phyloP scores from a whole-genome alignment of 2,888 invertebrate genomes.

The Drosophila anomelani region DNA sequence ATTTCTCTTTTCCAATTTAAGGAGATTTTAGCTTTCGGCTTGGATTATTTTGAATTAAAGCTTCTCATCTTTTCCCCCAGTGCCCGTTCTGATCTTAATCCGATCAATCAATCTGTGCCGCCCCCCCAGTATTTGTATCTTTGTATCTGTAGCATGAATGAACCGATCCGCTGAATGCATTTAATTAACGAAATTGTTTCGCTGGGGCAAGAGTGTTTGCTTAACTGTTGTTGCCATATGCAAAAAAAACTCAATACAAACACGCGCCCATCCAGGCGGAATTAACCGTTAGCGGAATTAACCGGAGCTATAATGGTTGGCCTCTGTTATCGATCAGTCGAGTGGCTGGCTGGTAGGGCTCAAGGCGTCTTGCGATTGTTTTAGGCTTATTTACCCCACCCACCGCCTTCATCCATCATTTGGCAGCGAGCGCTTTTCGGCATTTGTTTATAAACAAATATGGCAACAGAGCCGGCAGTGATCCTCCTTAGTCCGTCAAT shows the following conservation, averaged over 20 bases:
- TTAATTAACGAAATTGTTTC: slow-evolving; percentile 66
- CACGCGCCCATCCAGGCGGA: slow-evolving; percentile 21
- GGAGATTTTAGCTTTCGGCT: neutral
- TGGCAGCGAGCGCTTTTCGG: slow-evolving; percentile 7
- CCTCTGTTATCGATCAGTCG: slow-evolving; percentile 42
- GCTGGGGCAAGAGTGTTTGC: slow-evolving; percentile 47
- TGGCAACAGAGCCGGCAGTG: neutral
- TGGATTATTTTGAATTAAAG: neutral
- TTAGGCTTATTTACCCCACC: slow-evolving; percentile 1
- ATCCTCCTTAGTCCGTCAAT: slow-evolving; percentile 22
- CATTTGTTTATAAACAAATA: slow-evolving; percentile 38
- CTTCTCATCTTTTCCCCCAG: neutral
- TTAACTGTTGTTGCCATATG: slow-evolving; percentile 42
- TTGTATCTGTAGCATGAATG: slow-evolving; percentile 30
- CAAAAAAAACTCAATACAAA: slow-evolving; percentile 5
- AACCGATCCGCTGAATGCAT: slow-evolving; percentile 48
- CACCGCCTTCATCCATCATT: slow-evolving; percentile 34
- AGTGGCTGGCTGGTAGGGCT: slow-evolving; percentile 3
- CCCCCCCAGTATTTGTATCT: slow-evolving; percentile 10
- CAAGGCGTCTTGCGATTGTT: slow-evolving; percentile 25
- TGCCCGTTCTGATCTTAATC: slow-evolving; percentile 24
- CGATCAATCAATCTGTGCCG: slow-evolving; percentile 30
- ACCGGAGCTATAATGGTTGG: slow-evolving; percentile 19
- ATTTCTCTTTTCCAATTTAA: neutral
- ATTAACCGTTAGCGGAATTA: slow-evolving; percentile 26